Percentiles rank a stretch among this genome's conserved stretches.
These are phyloP conservation scores for Anhinga anhinga DNA, from an alignment of 2,113 vertebrate genomes.

Conservation along the genomic window DNA sequence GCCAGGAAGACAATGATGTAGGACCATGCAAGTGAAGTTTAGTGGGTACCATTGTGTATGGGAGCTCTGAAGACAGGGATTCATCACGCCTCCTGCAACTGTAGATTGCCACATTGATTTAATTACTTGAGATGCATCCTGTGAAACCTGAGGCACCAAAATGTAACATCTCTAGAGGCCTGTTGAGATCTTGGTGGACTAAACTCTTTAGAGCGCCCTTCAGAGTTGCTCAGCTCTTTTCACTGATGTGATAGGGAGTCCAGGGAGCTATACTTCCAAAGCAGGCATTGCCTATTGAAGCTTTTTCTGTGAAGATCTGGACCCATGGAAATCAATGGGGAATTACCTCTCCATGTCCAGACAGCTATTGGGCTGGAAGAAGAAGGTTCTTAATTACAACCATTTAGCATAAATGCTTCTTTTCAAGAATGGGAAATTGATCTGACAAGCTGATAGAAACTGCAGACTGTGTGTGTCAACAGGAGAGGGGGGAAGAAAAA, in stretches of 20 bases:
- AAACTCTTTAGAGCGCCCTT: neutral
- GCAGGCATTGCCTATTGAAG: neutral
- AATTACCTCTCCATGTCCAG: neutral
- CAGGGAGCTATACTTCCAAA: neutral
- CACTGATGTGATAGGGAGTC: neutral
- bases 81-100: neutral
- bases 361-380: neutral
- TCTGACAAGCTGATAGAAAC: slow-evolving; percentile 7
- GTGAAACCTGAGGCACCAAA: neutral
- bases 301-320: neutral
- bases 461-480: neutral
- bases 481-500: neutral
- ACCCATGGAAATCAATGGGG: neutral
- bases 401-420: slow-evolving; percentile 13
- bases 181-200: neutral
- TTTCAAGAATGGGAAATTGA: slow-evolving; percentile 16
- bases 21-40: neutral
- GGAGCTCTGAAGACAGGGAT: neutral
- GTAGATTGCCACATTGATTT: neutral
- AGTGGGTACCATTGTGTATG: neutral
- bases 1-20: neutral
- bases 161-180: neutral
- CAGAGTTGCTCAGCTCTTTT: neutral
- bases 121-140: neutral
- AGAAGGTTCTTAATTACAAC: neutral